Percentiles rank a stretch among this genome's conserved stretches.
Conservation (phyloP, 2,888 invertebrate genomes). For the Allacma fusca region DNA sequence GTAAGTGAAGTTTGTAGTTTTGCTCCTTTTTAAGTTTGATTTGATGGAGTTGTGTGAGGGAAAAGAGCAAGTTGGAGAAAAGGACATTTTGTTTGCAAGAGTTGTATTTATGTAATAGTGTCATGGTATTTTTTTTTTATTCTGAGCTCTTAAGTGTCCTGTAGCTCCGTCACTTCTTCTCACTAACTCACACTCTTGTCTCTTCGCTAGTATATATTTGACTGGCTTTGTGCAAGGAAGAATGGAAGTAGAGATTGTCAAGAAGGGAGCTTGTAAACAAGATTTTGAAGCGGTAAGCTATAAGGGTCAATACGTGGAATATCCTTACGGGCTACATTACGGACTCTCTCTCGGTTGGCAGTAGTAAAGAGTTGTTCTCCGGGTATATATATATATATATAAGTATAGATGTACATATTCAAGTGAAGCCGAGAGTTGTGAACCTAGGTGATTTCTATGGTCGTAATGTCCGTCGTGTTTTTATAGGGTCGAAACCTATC, state of each 20-base stretch:
- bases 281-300: constrained; percentile 23
- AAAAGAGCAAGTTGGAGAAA: not conserved
- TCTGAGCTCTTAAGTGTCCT: constrained; percentile 6
- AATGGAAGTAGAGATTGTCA: constrained; percentile 21
- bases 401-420: too few species aligned
- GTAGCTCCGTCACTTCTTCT: not conserved
- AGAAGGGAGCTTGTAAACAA: constrained; percentile 21
- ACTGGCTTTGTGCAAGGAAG: constrained; percentile 7
- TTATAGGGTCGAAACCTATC: constrained; percentile 45
- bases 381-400: too few species aligned
- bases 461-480: constrained; percentile 51
- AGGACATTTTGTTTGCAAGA: not conserved
- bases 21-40: too few species aligned
- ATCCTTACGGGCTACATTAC: not conserved
- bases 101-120: not conserved
- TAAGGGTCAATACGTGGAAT: constrained; percentile 24
- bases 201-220: constrained; percentile 7
- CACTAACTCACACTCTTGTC: not conserved
- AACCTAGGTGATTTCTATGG: constrained; percentile 35
- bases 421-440: constrained; percentile 11
- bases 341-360: not conserved
- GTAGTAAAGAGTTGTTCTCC: too few species aligned
- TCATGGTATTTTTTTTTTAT: constrained; percentile 11
- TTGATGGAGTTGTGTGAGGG: not conserved
- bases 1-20: too few species aligned